Percentiles rank a stretch among this genome's conserved stretches.
These are phyloP conservation scores for Aplocera efformata DNA, from an alignment of 2,888 invertebrate genomes.

Conservation along the genomic window DNA sequence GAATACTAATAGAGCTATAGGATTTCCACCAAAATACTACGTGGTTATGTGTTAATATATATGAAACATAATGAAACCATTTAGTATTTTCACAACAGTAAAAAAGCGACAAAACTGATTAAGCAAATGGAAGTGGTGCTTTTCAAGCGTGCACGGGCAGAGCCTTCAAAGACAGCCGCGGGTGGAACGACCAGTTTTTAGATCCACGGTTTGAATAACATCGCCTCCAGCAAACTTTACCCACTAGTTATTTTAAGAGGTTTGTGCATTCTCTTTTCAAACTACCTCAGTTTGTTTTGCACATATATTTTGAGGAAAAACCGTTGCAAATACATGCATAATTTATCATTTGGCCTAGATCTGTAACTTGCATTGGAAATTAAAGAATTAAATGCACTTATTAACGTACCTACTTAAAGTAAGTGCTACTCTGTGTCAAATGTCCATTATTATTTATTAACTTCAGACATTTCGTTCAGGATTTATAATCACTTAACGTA, in stretches of 20 bases:
- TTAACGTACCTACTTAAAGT: no score
- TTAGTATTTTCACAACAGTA: conserved; percentile 20
- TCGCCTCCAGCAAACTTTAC: conserved; percentile 46
- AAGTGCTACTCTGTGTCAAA: no score
- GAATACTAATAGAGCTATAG: no score
- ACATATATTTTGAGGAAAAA: conserved; percentile 4
- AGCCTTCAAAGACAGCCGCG: conserved; percentile 55
- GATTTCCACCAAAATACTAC: no score
- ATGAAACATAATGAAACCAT: no score
- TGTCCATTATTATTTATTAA: no score
- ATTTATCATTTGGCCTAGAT: not conserved
- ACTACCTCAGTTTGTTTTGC: conserved; percentile 9
- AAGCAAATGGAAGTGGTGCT: conserved; percentile 47
- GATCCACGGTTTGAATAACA: conserved; percentile 48
- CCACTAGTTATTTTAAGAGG: conserved; percentile 18
- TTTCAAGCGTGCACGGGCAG: conserved; percentile 38
- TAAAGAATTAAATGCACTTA: no score
- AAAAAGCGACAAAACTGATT: conserved; percentile 42
- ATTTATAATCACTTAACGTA: no score
- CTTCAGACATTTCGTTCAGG: no score
- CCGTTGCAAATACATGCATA: no score
- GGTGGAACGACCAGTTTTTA: conserved; percentile 55
- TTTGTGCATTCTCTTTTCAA: conserved; percentile 12
- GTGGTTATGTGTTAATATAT: no score
- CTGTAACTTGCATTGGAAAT: no score